Base-by-base conservation (phyloP, 2,888 invertebrate genomes). In the Parnassius mnemosyne region DNA sequence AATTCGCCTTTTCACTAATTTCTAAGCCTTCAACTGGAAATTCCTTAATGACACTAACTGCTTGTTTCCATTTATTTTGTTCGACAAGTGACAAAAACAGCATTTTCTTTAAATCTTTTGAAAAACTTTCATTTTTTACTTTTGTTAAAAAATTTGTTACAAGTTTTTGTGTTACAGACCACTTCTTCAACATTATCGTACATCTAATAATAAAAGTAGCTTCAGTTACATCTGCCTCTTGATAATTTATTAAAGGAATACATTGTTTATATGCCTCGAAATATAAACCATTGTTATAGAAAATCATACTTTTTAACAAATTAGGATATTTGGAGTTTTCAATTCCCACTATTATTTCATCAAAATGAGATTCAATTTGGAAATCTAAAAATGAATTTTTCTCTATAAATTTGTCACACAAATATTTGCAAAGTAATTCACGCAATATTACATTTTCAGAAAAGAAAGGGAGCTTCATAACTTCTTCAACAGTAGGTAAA, bases 261-360 rank as follows among this genome's bases (percentile, higher is more conserved):
- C 85, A 89, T 68, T 79, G 77, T 71, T 87, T 89, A 65, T 89
- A 91, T 43, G 95, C 93, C 65, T 93, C 92, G 20, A 93, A 74
- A 69, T 92, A 93, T 62, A 93, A 85, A 25, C 92, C 83, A 54
- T 89, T 83, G 16, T 92, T 82, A 78, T 87, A 93, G 16, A 85
- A 78, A 60, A 93, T 77, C 65, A 94, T 92, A 46, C 93, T 93
- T 81, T 93, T 92, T 3, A 95, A 92, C 52, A 95, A 85, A 43
- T 92, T 79, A 2, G 93, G 95, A 74, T 93, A 90, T 70, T 93
- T 92, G 0, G 95, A 95, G 66, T 92, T 90, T 66, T 92, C 79
- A 71, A 95, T 93, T 9, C 94, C 79, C 57, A 87, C 77, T 58
- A 93, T 80, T 5, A 96, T 84, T 65, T 81, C 79, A 53, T 92